A percentile compares a stretch with the other conserved stretches of the same genome.
phyloP scores from a whole-genome alignment of 2,797 vertebrate genomes.

The Cetoscarus ocellatus region DNA sequence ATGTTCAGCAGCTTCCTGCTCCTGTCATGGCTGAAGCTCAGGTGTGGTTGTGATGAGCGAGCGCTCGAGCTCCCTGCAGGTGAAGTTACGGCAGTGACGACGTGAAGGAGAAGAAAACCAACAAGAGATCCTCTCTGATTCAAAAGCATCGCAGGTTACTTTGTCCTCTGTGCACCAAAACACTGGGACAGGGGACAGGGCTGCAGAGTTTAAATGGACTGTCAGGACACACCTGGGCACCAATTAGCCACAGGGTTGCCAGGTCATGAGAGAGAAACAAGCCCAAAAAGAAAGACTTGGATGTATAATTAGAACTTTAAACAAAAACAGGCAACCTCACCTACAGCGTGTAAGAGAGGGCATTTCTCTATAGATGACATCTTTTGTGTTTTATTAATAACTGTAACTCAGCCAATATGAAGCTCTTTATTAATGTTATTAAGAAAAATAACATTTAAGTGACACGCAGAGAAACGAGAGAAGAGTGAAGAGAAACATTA shows the following conservation, averaged over 20 bases:
- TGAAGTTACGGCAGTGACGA: slow-evolving; percentile 25
- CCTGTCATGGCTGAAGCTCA: neutral
- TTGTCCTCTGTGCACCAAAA: slow-evolving; percentile 37
- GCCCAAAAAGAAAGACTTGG: no score
- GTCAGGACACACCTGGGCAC: slow-evolving; percentile 57
- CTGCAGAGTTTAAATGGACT: slow-evolving; percentile 26
- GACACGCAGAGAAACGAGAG: no score
- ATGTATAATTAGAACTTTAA: no score
- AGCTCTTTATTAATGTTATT: no score
- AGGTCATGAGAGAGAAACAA: no score
- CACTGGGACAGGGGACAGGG: neutral
- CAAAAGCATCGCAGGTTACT: slow-evolving; percentile 54
- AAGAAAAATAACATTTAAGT: no score
- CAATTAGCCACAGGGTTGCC: slow-evolving; percentile 44
- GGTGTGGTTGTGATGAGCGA: neutral
- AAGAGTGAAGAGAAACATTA: no score
- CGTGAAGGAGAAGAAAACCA: slow-evolving; percentile 50
- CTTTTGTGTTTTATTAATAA: no score
- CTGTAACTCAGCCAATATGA: no score
- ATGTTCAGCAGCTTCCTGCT: neutral
- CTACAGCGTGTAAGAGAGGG: no score
- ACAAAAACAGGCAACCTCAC: no score
- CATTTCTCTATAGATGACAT: no score
- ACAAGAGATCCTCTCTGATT: slow-evolving; percentile 34
- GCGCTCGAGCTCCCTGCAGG: neutral